Base-by-base conservation (phyloP, 2,113 vertebrate genomes). In the Rafetus swinhoei region DNA sequence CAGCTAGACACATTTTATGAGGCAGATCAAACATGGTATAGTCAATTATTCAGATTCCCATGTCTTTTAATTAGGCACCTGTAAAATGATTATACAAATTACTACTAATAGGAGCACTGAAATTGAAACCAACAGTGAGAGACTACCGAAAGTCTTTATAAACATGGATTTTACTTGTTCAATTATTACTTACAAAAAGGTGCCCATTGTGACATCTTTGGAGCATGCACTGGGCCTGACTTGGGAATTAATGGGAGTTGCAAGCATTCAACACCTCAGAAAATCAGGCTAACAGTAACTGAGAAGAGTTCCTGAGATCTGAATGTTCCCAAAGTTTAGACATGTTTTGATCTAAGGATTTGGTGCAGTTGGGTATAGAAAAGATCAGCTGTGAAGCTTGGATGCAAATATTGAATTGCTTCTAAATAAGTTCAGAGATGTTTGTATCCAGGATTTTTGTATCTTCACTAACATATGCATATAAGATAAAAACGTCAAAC, bases 1-100 rank as follows among this genome's bases (percentile, higher is more conserved):
- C 90, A 82, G 81, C 86, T 69, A 81, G 45, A 81, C 69, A 77
- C 88, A 83, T 50, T 87, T 50, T 4, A 53, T 50, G 21, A 32
- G 10, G 62, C 19, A 92, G 57, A 90, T 16, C 50, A 57, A 9
- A 19, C 1, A 54, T 55, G 0, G 13, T 81, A 88, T 4, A 87
- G 76, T 56, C 72, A 54, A 85, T 90, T 4, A 32, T 19, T 52
- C 57, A 11, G 0, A 1, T 55, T 85, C 21, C 83, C 83, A 50
- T 27, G 93, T 90, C 3, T 86, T 84, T 76, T 84, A 79, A 3
- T 91, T 94, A 86, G 62, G 80, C 76, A 39, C 82, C 94, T 92
- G 84, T 91, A 93, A 50, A 89, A 84, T 3, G 85, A 74, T 39
- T 27, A 79, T 0, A 55, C 1, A 0, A 0, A n/a, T 69, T 57